Percentiles rank a stretch among this genome's conserved stretches.
phyloP scores from a whole-genome alignment of 1,140 invertebrate genomes.

The Nixonia krombeini region DNA sequence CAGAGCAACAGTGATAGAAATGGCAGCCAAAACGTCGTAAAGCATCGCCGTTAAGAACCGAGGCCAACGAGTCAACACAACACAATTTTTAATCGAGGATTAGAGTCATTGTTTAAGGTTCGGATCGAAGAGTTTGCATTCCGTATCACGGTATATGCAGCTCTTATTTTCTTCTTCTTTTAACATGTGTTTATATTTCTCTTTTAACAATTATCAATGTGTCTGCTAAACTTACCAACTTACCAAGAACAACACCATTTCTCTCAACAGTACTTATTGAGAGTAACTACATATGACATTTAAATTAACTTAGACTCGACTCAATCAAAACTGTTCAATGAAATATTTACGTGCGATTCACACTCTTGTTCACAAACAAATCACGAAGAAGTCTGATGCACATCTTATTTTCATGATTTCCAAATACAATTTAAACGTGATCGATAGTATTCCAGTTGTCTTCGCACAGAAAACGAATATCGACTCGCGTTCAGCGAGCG shows the following conservation, averaged over 20 bases:
- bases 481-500: not conserved
- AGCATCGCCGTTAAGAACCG: conserved; percentile 53
- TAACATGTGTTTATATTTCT: not conserved
- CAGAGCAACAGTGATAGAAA: conserved; percentile 47
- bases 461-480: no score
- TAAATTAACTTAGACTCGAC: not conserved
- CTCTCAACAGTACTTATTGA: not conserved
- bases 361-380: not conserved
- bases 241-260: not conserved
- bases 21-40: conserved; percentile 54
- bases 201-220: not conserved
- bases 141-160: no score
- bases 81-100: conserved; percentile 63
- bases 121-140: not conserved
- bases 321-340: no score
- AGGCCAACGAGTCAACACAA: conserved; percentile 63
- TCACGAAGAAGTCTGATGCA: no score
- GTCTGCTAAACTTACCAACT: conserved; percentile 4
- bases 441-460: no score
- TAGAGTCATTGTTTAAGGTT: conserved; percentile 46
- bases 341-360: not conserved
- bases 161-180: conserved; percentile 7
- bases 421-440: not conserved
- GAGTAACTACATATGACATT: not conserved
- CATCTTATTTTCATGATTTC: not conserved